A percentile compares a stretch with the other conserved stretches of the same genome.
Evolutionary conservation across 2,113 vertebrate genomes (phyloP).

Genomic region (Caranx melampygus): DNA sequence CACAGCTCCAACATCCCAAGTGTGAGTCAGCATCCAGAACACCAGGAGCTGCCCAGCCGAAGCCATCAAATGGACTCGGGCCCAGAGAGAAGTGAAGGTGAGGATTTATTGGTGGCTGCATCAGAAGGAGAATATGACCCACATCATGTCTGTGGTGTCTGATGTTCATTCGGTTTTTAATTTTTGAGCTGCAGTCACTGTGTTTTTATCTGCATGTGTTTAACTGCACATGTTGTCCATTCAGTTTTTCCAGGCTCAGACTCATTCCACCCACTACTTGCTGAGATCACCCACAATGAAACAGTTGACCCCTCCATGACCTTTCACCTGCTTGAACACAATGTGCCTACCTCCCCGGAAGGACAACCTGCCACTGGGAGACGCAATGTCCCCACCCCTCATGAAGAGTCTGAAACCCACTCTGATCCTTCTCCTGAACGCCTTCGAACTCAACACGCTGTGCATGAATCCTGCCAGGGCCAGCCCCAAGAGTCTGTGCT

Average conservation of each 20-base stretch:
- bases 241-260: constrained; percentile 65
- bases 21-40: not conserved
- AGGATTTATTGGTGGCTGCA: not conserved
- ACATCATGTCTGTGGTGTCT: not conserved
- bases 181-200: not conserved
- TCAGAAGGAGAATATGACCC: not conserved
- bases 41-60: not conserved
- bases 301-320: constrained; percentile 47
- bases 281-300: constrained; percentile 81
- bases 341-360: not conserved
- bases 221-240: not conserved
- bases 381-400: not conserved
- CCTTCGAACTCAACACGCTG: constrained; percentile 35
- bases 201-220: not conserved
- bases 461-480: constrained; percentile 66
- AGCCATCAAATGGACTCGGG: not conserved
- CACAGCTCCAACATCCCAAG: not conserved
- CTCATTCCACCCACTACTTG: constrained; percentile 81
- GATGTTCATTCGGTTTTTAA: not conserved
- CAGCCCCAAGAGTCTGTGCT: constrained; percentile 50
- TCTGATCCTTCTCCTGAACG: constrained; percentile 53
- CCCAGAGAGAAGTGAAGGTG: constrained; percentile 45
- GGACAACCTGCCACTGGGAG: not conserved
- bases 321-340: constrained; percentile 57
- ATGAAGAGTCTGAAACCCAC: not conserved